Conservation (phyloP, 2,113 vertebrate genomes). For the Neotragus pygmaeus region DNA sequence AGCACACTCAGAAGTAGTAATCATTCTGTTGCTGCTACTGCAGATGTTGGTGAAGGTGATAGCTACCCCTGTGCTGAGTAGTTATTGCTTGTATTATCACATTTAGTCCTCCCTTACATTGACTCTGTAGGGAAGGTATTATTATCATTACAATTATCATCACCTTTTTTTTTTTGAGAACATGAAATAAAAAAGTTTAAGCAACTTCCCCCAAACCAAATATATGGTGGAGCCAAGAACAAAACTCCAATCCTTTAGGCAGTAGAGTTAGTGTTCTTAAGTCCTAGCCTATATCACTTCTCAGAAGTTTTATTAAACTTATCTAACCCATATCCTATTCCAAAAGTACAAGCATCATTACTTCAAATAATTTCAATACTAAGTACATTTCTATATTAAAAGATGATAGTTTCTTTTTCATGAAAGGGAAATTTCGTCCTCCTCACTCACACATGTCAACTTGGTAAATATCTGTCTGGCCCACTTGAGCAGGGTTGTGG, state of each 20-base stretch:
- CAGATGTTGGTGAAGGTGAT: neutral
- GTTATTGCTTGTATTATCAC: neutral
- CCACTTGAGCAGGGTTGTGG: neutral
- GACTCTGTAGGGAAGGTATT: neutral
- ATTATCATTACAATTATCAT: neutral
- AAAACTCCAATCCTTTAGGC: neutral
- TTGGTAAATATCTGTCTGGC: neutral
- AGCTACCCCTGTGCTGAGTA: rapidly evolving
- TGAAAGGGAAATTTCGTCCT: neutral
- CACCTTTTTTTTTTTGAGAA: neutral
- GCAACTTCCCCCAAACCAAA: neutral
- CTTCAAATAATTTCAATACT: neutral
- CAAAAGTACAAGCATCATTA: neutral
- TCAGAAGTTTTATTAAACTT: neutral
- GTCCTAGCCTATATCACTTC: neutral
- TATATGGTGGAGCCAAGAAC: neutral
- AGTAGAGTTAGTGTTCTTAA: neutral
- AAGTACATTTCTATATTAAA: neutral
- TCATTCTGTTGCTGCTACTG: neutral
- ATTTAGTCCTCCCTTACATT: neutral
- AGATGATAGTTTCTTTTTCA: neutral
- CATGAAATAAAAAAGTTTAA: neutral
- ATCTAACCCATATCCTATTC: neutral
- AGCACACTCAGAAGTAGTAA: neutral
- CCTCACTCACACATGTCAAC: neutral